Evolutionary conservation across 2,888 invertebrate genomes (phyloP).

Genomic region (Chelonus formosanus): DNA sequence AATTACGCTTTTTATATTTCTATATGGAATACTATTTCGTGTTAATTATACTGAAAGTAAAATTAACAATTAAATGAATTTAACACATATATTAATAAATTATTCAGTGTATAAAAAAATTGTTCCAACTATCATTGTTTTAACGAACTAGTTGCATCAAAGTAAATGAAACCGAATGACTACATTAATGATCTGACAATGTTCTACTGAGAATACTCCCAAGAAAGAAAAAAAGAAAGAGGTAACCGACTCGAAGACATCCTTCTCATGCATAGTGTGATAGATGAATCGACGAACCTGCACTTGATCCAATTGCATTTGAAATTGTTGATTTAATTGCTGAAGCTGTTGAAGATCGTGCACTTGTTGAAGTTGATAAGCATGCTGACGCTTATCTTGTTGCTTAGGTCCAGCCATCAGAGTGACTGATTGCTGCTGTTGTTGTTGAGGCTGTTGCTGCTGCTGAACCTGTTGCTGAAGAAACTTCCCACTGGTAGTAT

Average conservation of each 20-base stretch:
- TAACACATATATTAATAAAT: neutral
- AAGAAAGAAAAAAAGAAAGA: no score
- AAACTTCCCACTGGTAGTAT: constrained; percentile 49
- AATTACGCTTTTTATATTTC: no score
- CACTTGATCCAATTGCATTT: constrained; percentile 60
- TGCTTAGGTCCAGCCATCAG: constrained; percentile 60
- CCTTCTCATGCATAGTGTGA: neutral
- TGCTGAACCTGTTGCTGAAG: constrained; percentile 25
- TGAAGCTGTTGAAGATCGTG: constrained; percentile 56
- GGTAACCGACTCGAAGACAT: constrained; percentile 19
- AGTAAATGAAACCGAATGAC: no score
- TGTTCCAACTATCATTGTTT: neutral
- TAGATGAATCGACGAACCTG: constrained; percentile 48
- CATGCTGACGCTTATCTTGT: constrained; percentile 58
- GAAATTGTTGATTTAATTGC: constrained; percentile 61
- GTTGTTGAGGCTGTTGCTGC: constrained; percentile 30
- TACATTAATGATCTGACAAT: no score
- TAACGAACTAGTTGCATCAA: no score
- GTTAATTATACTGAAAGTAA: neutral
- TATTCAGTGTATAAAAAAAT: constrained; percentile 3
- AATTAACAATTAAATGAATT: neutral
- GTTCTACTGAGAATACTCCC: no score
- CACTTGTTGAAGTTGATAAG: constrained; percentile 60
- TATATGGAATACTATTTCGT: no score
- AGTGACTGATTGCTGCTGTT: constrained; percentile 32